phyloP scores from a whole-genome alignment of 2,888 invertebrate genomes.

The Sylvicola cinctus region DNA sequence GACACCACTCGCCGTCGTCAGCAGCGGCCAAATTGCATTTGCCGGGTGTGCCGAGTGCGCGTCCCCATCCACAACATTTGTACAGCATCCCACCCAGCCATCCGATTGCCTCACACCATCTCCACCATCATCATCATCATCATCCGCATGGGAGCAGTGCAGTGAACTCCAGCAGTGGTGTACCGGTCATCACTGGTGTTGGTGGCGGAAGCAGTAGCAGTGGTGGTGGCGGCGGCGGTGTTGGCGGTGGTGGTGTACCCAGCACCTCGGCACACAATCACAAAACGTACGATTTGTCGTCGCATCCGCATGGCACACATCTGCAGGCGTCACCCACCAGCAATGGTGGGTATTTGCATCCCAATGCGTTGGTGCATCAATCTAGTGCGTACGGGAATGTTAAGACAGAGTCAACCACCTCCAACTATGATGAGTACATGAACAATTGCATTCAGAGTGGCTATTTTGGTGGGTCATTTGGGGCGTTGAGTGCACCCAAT shows the following conservation, averaged over 20 bases:
- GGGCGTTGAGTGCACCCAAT: conserved; percentile 17
- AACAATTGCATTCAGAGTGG: conserved; percentile 17
- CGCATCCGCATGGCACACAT: conserved; percentile 10
- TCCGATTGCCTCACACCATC: no score
- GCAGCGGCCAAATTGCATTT: no score
- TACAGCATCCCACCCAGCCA: no score
- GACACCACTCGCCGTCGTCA: no score
- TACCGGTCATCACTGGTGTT: no score
- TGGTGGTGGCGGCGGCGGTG: background rate
- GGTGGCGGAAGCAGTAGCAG: background rate
- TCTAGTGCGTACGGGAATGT: conserved; percentile 14
- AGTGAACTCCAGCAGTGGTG: no score
- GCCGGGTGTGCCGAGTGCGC: no score
- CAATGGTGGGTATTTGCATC: conserved; percentile 7
- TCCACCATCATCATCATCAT: no score
- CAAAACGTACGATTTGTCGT: background rate
- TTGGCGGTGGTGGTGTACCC: conserved; percentile 1
- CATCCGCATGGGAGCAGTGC: no score
- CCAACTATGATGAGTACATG: conserved; percentile 25
- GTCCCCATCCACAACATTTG: no score
- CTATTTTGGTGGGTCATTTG: conserved; percentile 24
- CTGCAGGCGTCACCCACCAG: conserved; percentile 1
- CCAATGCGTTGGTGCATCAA: conserved; percentile 9
- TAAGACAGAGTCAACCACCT: conserved; percentile 22
- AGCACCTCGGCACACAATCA: conserved; percentile 13